Percentiles rank a stretch among this genome's conserved stretches.
Evolutionary conservation across 2,888 invertebrate genomes (phyloP).

Genomic region (Ectemnius lituratus): DNA sequence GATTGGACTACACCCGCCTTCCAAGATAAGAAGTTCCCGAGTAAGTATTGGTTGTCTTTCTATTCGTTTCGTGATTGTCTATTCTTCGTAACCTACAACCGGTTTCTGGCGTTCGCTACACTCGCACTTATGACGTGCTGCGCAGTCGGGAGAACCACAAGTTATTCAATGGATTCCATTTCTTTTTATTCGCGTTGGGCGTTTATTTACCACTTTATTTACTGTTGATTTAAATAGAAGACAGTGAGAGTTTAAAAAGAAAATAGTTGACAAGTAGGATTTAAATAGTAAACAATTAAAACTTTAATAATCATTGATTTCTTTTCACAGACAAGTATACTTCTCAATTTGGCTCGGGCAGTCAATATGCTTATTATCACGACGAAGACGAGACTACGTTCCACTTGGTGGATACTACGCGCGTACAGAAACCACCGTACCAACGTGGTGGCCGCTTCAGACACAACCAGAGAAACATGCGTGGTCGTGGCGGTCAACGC

Average conservation of each 20-base stretch:
- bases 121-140: background rate
- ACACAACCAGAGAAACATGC: conserved; percentile 87
- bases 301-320: too few species aligned
- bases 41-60: conserved; percentile 79
- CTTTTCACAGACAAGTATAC: conserved; percentile 88
- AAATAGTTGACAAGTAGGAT: too few species aligned
- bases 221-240: background rate
- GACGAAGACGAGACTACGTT: conserved; percentile 99
- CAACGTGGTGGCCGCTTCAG: conserved; percentile 93
- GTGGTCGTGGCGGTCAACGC: conserved; percentile 83
- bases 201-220: background rate
- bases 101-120: background rate
- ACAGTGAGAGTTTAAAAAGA: too few species aligned
- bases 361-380: conserved; percentile 98
- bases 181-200: background rate
- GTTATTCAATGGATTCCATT: too few species aligned
- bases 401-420: conserved; percentile 97
- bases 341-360: conserved; percentile 95
- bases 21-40: conserved; percentile 95
- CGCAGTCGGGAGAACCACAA: background rate
- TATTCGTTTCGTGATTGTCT: background rate
- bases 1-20: conserved; percentile 98
- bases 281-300: too few species aligned
- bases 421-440: conserved; percentile 93
- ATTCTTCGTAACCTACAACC: background rate